Evolutionary conservation across 2,797 vertebrate species (phyloP), one percentile per base, ranked within the genome.

Genomic region (Fringilla coelebs): DNA sequence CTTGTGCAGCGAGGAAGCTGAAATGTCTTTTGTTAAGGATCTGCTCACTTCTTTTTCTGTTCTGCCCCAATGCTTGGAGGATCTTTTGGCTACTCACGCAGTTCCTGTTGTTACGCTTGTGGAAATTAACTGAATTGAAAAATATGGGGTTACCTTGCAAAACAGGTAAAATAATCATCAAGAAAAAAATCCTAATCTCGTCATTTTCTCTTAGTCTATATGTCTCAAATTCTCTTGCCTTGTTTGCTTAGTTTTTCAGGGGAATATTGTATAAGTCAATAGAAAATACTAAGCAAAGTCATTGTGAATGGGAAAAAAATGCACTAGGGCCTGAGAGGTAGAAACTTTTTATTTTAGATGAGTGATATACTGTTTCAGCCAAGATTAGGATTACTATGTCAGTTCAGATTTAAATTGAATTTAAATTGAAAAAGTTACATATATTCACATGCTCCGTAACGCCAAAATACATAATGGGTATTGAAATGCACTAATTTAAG

Each of bases 1-100:
- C 93, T 96, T 89, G 93, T 96, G 93, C 94, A 95, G 96, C 76
- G 95, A 97, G 97, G 91, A 95, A 97, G 96, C 89, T 96, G 94
- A 97, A 96, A 96, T 96, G 84, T 90, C 97, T 97, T 97, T 97
- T 96, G 96, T 96, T 97, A 97, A 94, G 96, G 89, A 97, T 94
- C 96, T 96, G 91, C 70, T 96, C 84, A 54, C 51, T 94, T 83
- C 92, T 95, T 91, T 95, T 90, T 90, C 89, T 96, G 36, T 90
- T 93, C 77, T 96, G 71, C 57, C 86, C 79, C 88, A 95, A 68
- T 10, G 19, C 61, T 94, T 92, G 82, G 76, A 96, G 49, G 78
- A 92, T 94, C 81, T 88, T 89, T 94, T 81, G 75, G 66, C 91
- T 95, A 85, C 93, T 92, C 55, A 65, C 5, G 7, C 68, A 85